Conservation (phyloP, 2,797 vertebrate genomes). For the Chelonia mydas region DNA sequence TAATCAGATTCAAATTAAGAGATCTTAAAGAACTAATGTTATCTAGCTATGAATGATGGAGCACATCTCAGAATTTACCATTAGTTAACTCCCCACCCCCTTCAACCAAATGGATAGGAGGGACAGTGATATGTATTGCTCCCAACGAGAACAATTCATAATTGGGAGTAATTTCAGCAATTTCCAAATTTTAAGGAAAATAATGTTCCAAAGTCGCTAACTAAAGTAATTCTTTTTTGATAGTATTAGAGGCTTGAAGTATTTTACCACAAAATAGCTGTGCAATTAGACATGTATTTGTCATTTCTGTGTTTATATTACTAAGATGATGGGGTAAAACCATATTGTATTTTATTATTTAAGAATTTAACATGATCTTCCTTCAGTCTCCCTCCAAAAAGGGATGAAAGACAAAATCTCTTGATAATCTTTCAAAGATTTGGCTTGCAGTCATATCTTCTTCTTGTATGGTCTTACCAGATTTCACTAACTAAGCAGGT, state of each 20-base stretch:
- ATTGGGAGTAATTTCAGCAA: constrained; percentile 40
- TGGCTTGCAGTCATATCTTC: background rate
- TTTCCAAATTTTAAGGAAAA: constrained; percentile 43
- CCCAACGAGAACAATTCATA: background rate
- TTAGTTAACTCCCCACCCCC: background rate
- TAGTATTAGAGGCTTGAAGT: constrained; percentile 9
- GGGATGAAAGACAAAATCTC: background rate
- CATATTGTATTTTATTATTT: background rate
- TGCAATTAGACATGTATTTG: constrained; percentile 37
- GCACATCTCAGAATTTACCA: background rate
- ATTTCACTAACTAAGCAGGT: background rate
- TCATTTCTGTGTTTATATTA: constrained; percentile 30
- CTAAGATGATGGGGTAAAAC: background rate
- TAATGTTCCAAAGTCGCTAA: constrained; percentile 27
- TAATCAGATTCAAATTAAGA: constrained; percentile 49
- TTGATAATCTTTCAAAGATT: background rate
- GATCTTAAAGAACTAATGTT: constrained; percentile 17
- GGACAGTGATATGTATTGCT: background rate
- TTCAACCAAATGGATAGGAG: background rate
- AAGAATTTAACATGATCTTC: background rate
- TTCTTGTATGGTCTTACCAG: background rate
- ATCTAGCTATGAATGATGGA: background rate
- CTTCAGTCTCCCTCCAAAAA: background rate
- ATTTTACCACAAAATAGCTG: constrained; percentile 23
- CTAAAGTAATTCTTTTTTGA: constrained; percentile 47